These are phyloP conservation scores for Benitochromis conjunctus DNA, from an alignment of 2,113 vertebrate species.

Conservation along the genomic window DNA sequence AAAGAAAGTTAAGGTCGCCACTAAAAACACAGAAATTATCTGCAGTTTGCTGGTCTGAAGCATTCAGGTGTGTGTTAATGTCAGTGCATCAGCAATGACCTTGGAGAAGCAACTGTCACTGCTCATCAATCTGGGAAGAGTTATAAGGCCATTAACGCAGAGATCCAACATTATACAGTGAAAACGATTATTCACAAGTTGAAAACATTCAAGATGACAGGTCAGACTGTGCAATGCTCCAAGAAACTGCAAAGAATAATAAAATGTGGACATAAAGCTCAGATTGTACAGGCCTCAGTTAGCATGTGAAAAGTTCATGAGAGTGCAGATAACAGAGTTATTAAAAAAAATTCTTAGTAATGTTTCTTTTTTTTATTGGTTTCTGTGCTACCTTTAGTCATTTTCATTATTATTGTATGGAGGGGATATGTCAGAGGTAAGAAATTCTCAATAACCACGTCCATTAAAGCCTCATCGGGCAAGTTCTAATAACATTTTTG, in stretches of 20 bases:
- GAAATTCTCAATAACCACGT: not conserved
- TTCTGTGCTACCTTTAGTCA: not conserved
- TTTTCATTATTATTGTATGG: not conserved
- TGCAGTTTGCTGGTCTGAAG: not conserved
- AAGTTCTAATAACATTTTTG: not conserved
- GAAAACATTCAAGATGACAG: not conserved
- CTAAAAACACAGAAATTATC: not conserved
- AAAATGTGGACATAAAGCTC: not conserved
- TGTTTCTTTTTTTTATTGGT: not conserved
- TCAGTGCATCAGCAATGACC: not conserved
- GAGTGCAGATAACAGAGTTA: not conserved
- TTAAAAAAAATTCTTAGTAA: too few species aligned
- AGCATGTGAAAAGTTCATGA: not conserved
- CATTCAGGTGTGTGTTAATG: not conserved
- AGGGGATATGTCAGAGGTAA: not conserved
- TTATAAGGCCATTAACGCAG: not conserved
- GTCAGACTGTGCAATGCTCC: not conserved
- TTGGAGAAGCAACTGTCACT: not conserved
- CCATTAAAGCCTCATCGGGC: not conserved
- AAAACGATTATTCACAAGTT: not conserved
- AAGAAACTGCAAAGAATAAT: not conserved
- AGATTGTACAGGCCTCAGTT: not conserved
- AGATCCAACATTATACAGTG: not conserved
- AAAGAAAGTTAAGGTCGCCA: not conserved
- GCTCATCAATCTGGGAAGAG: not conserved